A percentile compares a stretch with the other conserved stretches of the same genome.
These are phyloP conservation scores for Caenorhabditis sp. DNA, from an alignment of 2,888 invertebrate genomes.

Conservation along the genomic window DNA sequence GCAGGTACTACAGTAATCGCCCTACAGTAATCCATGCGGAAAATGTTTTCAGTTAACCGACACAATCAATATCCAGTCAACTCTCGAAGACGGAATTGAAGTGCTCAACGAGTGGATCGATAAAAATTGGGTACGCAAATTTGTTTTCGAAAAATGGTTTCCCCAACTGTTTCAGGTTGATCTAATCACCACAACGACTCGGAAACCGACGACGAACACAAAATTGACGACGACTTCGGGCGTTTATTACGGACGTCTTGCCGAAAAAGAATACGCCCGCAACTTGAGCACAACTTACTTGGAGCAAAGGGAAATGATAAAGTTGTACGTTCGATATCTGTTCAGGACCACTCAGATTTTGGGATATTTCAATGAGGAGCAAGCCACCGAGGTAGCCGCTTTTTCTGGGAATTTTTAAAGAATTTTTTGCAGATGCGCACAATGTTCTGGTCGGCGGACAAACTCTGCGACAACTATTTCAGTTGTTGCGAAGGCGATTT, in stretches of 20 bases:
- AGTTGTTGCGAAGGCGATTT: not conserved
- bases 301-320: not conserved
- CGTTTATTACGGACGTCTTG: not conserved
- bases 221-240: no score
- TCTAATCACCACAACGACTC: not conserved
- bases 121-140: not conserved
- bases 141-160: no score
- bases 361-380: not conserved
- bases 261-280: not conserved
- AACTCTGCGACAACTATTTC: not conserved
- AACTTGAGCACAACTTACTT: not conserved
- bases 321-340: not conserved
- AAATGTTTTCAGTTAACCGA: not conserved
- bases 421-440: not conserved
- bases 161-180: no score
- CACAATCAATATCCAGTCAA: not conserved
- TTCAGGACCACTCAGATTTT: not conserved
- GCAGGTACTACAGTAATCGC: no score
- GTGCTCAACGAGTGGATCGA: not conserved
- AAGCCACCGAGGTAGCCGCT: not conserved
- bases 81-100: not conserved
- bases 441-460: not conserved
- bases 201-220: not conserved
- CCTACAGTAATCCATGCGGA: no score
- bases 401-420: not conserved